phyloP scores from a whole-genome alignment of 2,797 vertebrate genomes.

The Catharus ustulatus region DNA sequence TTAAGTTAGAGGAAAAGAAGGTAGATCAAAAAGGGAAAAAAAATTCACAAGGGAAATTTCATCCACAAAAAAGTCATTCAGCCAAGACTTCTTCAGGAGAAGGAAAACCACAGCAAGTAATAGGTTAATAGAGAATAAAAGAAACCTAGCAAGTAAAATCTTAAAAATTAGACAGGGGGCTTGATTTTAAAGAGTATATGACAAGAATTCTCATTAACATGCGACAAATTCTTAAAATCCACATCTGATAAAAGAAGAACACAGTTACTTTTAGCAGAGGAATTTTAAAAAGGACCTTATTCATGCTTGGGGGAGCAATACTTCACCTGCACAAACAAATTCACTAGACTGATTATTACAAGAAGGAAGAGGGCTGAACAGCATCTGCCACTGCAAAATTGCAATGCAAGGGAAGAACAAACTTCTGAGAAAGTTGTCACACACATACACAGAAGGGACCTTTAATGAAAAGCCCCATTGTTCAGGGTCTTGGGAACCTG shows the following conservation, averaged over 20 bases:
- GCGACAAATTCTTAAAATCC: neutral
- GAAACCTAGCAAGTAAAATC: neutral
- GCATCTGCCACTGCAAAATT: neutral
- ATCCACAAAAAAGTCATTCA: neutral
- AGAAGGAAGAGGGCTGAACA: neutral
- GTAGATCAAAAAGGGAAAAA: neutral
- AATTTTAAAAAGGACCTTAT: neutral
- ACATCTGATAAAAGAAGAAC: neutral
- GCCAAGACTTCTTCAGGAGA: neutral
- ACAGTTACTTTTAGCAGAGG: neutral
- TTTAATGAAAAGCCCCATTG: slow-evolving; percentile 54
- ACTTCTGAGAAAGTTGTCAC: slow-evolving; percentile 8
- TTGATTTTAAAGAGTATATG: neutral
- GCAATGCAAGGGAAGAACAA: neutral
- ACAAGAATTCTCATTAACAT: neutral
- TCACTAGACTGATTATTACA: neutral
- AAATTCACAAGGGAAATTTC: neutral
- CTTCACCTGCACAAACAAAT: neutral
- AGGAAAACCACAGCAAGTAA: neutral
- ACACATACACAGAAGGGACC: neutral
- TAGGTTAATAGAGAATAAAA: neutral
- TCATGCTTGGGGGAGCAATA: neutral
- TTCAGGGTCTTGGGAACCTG: slow-evolving; percentile 57
- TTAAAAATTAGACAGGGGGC: neutral
- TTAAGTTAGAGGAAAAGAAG: neutral